Conservation (phyloP, 2,113 vertebrate species). For the Lasiurus borealis region DNA sequence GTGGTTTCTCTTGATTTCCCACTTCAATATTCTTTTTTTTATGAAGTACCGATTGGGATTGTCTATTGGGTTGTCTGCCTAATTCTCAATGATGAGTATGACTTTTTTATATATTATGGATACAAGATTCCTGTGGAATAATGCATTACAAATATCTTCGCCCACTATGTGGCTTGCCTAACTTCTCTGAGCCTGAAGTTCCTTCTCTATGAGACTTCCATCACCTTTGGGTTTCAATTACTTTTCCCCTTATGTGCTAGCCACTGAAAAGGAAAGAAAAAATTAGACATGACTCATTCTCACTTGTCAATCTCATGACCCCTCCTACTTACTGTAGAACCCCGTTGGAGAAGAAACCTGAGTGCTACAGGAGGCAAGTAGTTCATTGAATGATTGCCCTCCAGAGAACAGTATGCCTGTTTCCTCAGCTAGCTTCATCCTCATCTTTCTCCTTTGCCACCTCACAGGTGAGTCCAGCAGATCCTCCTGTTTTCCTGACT, state of each 20-base stretch:
- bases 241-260: neutral
- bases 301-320: fast-evolving
- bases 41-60: neutral
- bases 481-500: neutral
- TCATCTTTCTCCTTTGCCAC: conserved; percentile 40
- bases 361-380: fast-evolving
- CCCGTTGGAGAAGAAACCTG: fast-evolving
- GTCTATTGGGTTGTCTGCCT: neutral
- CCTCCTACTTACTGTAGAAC: neutral
- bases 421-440: neutral
- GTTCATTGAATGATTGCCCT: neutral
- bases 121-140: neutral
- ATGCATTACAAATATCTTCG: neutral
- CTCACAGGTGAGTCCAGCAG: conserved; percentile 64
- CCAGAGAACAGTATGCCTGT: conserved; percentile 27
- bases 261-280: too few species aligned
- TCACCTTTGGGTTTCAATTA: neutral
- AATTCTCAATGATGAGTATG: neutral
- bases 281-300: neutral
- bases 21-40: neutral
- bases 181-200: neutral
- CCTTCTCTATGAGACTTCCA: neutral
- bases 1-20: neutral
- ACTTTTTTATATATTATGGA: neutral
- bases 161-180: neutral